These are phyloP conservation scores for Teleopsis dalmanni DNA, from an alignment of 1,140 invertebrate species.

Conservation along the genomic window DNA sequence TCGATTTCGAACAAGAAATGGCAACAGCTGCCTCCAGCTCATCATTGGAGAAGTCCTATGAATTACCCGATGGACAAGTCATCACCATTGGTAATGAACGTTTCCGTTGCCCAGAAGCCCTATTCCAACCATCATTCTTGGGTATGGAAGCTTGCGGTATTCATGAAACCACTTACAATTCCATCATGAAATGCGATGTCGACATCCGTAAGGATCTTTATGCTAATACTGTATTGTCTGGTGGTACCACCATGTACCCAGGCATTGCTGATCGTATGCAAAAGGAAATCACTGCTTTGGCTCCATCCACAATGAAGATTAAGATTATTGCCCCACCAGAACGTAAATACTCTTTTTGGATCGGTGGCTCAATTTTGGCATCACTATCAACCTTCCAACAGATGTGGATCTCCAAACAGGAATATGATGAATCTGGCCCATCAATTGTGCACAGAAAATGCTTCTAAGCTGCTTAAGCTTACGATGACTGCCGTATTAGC, in stretches of 20 bases:
- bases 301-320: conserved; percentile 83
- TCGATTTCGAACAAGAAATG: conserved; percentile 95
- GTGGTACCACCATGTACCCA: conserved; percentile 90
- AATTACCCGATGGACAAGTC: conserved; percentile 81
- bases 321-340: conserved; percentile 87
- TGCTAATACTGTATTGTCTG: conserved; percentile 84
- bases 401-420: conserved; percentile 84
- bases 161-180: conserved; percentile 82
- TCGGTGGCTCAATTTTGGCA: conserved; percentile 80
- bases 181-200: conserved; percentile 88
- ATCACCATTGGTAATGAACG: conserved; percentile 92
- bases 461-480: conserved; percentile 57
- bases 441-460: conserved; percentile 75
- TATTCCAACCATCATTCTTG: conserved; percentile 85
- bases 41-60: conserved; percentile 79
- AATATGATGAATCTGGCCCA: conserved; percentile 69
- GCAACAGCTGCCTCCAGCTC: conserved; percentile 79
- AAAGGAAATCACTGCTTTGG: conserved; percentile 81
- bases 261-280: conserved; percentile 77
- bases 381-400: conserved; percentile 86
- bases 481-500: no score
- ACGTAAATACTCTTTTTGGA: conserved; percentile 80
- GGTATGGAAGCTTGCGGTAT: conserved; percentile 78
- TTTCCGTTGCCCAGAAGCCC: conserved; percentile 86
- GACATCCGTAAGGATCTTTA: conserved; percentile 91